phyloP scores from a whole-genome alignment of 2,113 vertebrate genomes.

The Callocephalon fimbriatum region DNA sequence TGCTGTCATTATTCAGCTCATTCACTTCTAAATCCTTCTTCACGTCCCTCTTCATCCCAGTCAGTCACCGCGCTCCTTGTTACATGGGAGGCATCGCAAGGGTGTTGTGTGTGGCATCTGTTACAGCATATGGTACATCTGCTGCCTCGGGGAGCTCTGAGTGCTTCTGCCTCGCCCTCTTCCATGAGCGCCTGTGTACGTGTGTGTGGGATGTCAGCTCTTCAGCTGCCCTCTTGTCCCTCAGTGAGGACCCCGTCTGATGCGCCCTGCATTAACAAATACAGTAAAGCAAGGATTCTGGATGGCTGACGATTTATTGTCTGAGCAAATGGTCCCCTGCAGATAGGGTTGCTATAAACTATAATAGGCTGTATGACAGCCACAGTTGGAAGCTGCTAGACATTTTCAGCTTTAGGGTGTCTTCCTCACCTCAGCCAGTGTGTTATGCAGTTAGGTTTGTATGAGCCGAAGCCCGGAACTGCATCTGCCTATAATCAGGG shows the following conservation, averaged over 20 bases:
- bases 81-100: background rate
- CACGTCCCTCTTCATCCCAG: background rate
- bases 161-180: fast-evolving
- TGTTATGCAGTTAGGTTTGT: background rate
- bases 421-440: background rate
- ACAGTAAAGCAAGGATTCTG: background rate
- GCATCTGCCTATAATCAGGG: background rate
- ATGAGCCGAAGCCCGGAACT: background rate
- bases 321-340: background rate
- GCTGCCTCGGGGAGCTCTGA: background rate
- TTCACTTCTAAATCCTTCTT: slow-evolving; percentile 47
- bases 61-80: background rate
- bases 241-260: background rate
- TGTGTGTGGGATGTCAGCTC: fast-evolving
- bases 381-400: background rate
- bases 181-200: fast-evolving
- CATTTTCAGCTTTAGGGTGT: background rate
- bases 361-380: background rate
- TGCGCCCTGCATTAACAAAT: background rate
- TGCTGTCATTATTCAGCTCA: background rate
- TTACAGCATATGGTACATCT: slow-evolving; percentile 50
- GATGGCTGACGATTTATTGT: background rate
- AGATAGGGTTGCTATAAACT: background rate
- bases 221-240: background rate
- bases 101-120: slow-evolving; percentile 39